phyloP scores from a whole-genome alignment of 2,797 vertebrate species.

The Falco biarmicus region DNA sequence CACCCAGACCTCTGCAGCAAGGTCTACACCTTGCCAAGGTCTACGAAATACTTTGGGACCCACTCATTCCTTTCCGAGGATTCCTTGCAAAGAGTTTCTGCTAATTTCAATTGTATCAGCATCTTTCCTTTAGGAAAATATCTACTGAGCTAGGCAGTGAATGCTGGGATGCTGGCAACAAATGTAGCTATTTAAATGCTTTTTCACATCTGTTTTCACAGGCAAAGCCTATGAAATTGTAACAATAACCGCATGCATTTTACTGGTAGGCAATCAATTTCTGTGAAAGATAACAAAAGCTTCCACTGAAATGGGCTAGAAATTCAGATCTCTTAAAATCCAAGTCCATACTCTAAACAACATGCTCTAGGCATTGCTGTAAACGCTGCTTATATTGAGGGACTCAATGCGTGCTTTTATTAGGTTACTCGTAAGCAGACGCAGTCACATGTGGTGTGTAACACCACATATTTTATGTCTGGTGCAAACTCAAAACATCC shows the following conservation, averaged over 20 bases:
- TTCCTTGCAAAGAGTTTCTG: not conserved
- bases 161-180: not conserved
- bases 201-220: constrained; percentile 24
- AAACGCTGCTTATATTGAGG: not conserved
- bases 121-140: not conserved
- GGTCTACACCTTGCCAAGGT: not conserved
- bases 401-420: not conserved
- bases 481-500: not conserved
- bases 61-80: not conserved
- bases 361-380: not conserved
- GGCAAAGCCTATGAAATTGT: not conserved
- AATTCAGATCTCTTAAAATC: constrained; percentile 5
- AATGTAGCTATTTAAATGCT: not conserved
- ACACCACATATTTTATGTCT: not conserved
- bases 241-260: not conserved
- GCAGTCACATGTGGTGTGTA: not conserved
- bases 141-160: not conserved
- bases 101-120: not conserved
- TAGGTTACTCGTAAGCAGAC: not conserved
- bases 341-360: not conserved
- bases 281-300: not conserved
- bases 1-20: not conserved
- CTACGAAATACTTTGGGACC: not conserved
- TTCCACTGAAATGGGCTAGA: not conserved
- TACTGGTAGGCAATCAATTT: constrained; percentile 2